phyloP scores from a whole-genome alignment of 2,888 invertebrate species.

The Abscondita cerata region DNA sequence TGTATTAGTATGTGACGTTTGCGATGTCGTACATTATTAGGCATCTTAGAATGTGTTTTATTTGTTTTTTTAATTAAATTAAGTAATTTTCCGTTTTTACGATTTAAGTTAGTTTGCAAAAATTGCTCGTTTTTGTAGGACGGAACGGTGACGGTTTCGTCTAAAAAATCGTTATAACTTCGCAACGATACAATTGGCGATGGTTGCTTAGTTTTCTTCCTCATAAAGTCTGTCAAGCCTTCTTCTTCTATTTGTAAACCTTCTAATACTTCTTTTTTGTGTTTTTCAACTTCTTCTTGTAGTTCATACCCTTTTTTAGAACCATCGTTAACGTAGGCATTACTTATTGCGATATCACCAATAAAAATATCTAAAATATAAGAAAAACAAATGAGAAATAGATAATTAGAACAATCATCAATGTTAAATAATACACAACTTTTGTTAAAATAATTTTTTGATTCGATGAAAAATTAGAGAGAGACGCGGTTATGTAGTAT shows the following conservation, averaged over 20 bases:
- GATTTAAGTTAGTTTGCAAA: conserved; percentile 22
- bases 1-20: conserved; percentile 13
- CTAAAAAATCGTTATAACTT: conserved; percentile 54
- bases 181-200: conserved; percentile 47
- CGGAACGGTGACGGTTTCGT: conserved; percentile 34
- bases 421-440: no score
- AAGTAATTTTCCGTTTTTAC: background rate
- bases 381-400: no score
- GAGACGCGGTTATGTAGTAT: no score
- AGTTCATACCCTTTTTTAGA: conserved; percentile 53
- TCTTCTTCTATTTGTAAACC: conserved; percentile 87
- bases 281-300: conserved; percentile 80
- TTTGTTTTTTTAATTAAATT: background rate
- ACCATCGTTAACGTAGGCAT: conserved; percentile 36
- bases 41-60: background rate
- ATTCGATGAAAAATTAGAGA: no score
- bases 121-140: conserved; percentile 45
- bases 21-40: conserved; percentile 20
- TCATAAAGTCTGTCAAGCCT: conserved; percentile 75
- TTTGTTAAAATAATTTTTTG: no score
- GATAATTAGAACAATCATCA: no score
- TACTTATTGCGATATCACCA: conserved; percentile 83
- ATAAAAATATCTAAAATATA: conserved; percentile 75
- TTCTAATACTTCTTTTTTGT: conserved; percentile 83
- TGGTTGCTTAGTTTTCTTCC: conserved; percentile 76